phyloP scores from a whole-genome alignment of 2,113 vertebrate species.

The Gobio gobio region DNA sequence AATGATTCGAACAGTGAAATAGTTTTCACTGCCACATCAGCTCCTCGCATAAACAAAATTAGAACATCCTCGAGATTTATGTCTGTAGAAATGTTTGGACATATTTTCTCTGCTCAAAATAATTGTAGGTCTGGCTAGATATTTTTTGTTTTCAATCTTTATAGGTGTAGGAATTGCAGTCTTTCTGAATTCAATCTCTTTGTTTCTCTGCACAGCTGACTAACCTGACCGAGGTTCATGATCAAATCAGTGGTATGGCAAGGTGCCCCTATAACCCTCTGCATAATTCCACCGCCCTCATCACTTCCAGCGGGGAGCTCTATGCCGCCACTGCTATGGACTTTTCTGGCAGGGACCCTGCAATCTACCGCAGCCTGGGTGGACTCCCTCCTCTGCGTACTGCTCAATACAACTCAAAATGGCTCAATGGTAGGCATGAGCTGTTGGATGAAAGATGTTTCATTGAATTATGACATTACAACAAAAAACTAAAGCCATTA shows the following conservation, averaged over 20 bases:
- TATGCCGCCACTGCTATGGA: constrained; percentile 98
- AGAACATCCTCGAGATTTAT: not conserved
- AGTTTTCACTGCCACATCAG: constrained; percentile 8
- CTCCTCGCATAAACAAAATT: not conserved
- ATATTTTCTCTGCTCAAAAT: not conserved
- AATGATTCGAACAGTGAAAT: not conserved
- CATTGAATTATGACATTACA: not conserved
- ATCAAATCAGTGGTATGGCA: constrained; percentile 98
- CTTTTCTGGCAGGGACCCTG: constrained; percentile 94
- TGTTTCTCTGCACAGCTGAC: constrained; percentile 77
- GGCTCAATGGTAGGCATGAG: constrained; percentile 88
- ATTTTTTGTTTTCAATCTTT: not conserved
- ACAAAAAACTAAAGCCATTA: not conserved
- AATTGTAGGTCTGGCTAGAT: not conserved
- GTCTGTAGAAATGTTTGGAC: not conserved
- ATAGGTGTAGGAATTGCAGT: not conserved
- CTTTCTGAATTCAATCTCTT: constrained; percentile 22
- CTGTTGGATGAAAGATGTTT: not conserved
- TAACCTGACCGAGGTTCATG: constrained; percentile 92
- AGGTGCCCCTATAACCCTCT: constrained; percentile 96
- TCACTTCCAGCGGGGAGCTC: constrained; percentile 91
- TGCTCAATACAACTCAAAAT: constrained; percentile 98
- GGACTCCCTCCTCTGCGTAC: constrained; percentile 91
- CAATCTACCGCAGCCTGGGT: constrained; percentile 95
- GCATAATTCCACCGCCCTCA: constrained; percentile 97